phyloP scores from a whole-genome alignment of 2,888 invertebrate genomes.

The Orthosia gracilis region DNA sequence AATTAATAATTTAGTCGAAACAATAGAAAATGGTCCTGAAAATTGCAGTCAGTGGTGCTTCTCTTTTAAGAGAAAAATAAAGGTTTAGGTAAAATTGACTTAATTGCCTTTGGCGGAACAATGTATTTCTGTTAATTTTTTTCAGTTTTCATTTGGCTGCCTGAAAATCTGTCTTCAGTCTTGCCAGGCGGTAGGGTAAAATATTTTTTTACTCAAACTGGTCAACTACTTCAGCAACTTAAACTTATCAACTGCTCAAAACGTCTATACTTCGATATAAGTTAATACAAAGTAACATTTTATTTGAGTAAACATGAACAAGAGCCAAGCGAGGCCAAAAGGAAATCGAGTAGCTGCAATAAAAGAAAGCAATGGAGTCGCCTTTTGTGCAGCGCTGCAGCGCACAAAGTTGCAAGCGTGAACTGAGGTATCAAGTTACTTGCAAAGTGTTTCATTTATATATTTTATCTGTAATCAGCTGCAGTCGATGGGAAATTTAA shows the following conservation, averaged over 20 bases:
- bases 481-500: constrained; percentile 52
- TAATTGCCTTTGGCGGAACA: neutral
- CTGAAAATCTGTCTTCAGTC: too few relatives aligned
- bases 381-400: constrained; percentile 52
- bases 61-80: neutral
- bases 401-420: constrained; percentile 57
- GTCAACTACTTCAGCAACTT: neutral
- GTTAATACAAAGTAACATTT: constrained; percentile 23
- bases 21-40: neutral
- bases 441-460: constrained; percentile 48
- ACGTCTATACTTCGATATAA: neutral
- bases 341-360: constrained; percentile 64
- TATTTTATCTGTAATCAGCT: constrained; percentile 62
- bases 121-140: neutral
- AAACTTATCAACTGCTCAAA: neutral
- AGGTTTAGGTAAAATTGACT: neutral
- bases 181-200: too few relatives aligned
- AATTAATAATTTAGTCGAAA: neutral
- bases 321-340: constrained; percentile 46
- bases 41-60: neutral
- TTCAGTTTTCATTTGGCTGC: too few relatives aligned
- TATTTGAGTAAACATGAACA: constrained; percentile 48
- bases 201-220: too few relatives aligned
- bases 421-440: constrained; percentile 59
- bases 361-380: constrained; percentile 56